Evolutionary conservation across 2,113 vertebrate genomes (phyloP), one percentile per base, ranked within the genome.

Genomic region (Psittacula cyanocephala): DNA sequence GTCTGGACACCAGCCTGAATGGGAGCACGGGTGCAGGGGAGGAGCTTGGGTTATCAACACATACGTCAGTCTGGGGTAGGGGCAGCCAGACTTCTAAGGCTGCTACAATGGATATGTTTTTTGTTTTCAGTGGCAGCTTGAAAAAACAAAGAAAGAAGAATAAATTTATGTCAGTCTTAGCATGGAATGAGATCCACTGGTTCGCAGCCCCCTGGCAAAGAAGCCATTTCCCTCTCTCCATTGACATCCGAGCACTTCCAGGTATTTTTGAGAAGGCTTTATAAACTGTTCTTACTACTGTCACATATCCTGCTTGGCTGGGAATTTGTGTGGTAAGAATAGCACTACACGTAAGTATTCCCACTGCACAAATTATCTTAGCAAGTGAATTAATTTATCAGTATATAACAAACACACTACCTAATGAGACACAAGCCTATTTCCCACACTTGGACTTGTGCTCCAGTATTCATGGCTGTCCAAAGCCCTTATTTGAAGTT

Each of bases 391-490:
- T 65, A 44, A 86, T 91, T 94, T 96, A 92, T 95, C 88, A 92
- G 80, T 24, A 7, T 24, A n/a, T 18, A 74, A 33, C 77, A 86
- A 95, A 50, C 75, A 49, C 28, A 22, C 68, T 74, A n/a, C 68
- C 67, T 46, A 43, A 46, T 55, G 76, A 88, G 41, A 65, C 62
- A 53, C 10, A 68, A 62, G n/a, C 57, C 85, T 46, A 6, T 81
- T 95, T 93, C 88, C 86, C 78, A 81, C 27, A 13, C 80, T 86
- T 64, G 72, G 86, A 55, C 29, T 78, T 46, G 39, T 8, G 33
- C 90, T 78, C 74, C 70, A 91, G 83, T 60, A 95, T 95, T 95
- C 91, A 89, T 37, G 69, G 89, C 83, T 79, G 60, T 83, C 91
- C 91, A 96, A 96, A 95, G 8, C 9, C 69, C 63, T 65, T 65